phyloP scores from a whole-genome alignment of 1,140 invertebrate genomes.

The Lepidostoma basale region DNA sequence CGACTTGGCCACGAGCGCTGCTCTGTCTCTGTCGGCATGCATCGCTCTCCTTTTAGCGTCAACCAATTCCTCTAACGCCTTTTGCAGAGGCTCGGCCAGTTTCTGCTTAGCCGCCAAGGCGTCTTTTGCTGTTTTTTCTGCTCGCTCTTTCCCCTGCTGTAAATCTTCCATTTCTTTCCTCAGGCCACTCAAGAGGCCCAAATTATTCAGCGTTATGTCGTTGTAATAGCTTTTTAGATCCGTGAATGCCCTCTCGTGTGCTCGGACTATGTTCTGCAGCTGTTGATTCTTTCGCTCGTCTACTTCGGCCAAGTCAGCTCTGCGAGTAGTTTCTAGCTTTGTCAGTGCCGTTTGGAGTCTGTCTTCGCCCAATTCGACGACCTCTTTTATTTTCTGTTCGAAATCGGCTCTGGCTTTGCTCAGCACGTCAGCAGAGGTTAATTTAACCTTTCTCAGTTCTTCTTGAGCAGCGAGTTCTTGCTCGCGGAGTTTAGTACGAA shows the following conservation, averaged over 20 bases:
- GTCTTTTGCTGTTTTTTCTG: constrained; percentile 63
- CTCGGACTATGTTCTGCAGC: constrained; percentile 76
- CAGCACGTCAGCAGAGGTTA: neutral
- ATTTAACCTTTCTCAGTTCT: constrained; percentile 18
- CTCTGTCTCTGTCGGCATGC: constrained; percentile 80
- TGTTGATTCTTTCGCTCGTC: constrained; percentile 90
- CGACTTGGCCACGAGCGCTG: constrained; percentile 51
- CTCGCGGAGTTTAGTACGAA: constrained; percentile 77
- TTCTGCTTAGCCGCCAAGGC: constrained; percentile 73
- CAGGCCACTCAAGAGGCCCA: constrained; percentile 78
- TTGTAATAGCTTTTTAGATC: constrained; percentile 94
- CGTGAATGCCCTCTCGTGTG: constrained; percentile 83
- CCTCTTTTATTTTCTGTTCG: constrained; percentile 75
- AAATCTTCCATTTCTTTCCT: constrained; percentile 84
- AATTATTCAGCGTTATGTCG: constrained; percentile 89
- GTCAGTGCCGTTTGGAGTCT: constrained; percentile 75
- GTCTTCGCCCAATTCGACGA: constrained; percentile 82
- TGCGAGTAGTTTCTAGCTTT: constrained; percentile 73
- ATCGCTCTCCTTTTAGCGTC: constrained; percentile 74
- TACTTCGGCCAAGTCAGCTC: constrained; percentile 80
- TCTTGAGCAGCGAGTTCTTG: constrained; percentile 60
- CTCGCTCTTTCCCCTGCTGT: constrained; percentile 79
- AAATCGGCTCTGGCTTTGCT: constrained; percentile 72
- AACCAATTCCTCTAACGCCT: constrained; percentile 68
- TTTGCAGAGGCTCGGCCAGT: constrained; percentile 71